A percentile compares a stretch with the other conserved stretches of the same genome.
phyloP scores from a whole-genome alignment of 2,888 invertebrate genomes.

The Ceratothoa steindachneri region DNA sequence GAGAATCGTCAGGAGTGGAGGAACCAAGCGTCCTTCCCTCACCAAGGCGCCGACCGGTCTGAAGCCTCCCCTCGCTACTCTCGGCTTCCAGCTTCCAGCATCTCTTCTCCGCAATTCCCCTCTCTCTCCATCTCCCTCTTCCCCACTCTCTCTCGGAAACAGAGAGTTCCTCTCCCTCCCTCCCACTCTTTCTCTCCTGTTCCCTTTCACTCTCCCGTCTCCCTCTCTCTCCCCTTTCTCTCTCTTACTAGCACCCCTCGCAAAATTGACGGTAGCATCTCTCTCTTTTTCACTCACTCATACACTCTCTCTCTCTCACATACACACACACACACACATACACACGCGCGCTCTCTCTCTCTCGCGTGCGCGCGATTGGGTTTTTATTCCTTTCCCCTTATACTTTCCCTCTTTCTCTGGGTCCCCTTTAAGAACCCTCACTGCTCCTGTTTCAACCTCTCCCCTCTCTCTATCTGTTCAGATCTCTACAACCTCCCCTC shows the following conservation, averaged over 20 bases:
- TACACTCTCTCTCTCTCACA: too few relatives aligned
- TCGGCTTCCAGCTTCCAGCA: conserved; percentile 11
- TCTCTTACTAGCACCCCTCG: too few relatives aligned
- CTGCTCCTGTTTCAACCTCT: conserved; percentile 2
- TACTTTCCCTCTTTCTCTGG: neutral
- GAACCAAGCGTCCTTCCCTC: conserved; percentile 4
- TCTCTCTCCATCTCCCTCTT: neutral
- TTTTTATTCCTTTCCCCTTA: neutral
- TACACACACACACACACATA: too few relatives aligned
- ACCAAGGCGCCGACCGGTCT: conserved; percentile 4
- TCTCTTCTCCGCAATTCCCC: conserved; percentile 3
- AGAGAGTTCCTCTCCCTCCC: neutral
- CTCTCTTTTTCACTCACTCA: too few relatives aligned
- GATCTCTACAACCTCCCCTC: conserved; percentile 2
- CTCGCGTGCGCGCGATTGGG: too few relatives aligned
- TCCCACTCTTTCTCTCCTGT: neutral
- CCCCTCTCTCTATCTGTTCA: conserved; percentile 7
- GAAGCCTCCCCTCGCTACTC: conserved; percentile 5
- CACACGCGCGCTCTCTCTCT: too few relatives aligned
- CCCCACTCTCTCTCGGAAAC: neutral
- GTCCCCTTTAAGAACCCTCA: conserved; percentile 12
- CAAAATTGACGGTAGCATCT: too few relatives aligned
- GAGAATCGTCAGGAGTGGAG: neutral
- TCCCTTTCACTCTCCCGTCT: neutral
- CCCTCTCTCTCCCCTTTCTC: neutral